Evolutionary conservation across 2,888 invertebrate genomes (phyloP).

Genomic region (Eupithecia inturbata): DNA sequence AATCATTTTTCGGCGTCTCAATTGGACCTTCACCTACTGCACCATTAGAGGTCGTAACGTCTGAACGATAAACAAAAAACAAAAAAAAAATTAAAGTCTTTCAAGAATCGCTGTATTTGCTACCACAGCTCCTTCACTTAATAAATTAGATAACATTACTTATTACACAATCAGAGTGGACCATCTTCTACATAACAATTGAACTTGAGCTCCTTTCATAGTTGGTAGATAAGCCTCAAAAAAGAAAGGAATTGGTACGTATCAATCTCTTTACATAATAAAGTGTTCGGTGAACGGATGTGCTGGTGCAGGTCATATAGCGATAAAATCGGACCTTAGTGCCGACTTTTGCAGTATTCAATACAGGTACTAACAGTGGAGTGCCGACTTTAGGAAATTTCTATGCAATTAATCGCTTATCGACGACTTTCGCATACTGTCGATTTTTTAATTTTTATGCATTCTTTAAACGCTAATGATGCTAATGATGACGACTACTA

Average conservation of each 20-base stretch:
- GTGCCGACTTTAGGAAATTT: too few species aligned
- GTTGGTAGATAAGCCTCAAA: background rate
- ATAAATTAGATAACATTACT: background rate
- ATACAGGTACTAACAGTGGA: too few species aligned
- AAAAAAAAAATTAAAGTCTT: background rate
- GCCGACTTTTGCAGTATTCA: too few species aligned
- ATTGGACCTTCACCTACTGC: background rate
- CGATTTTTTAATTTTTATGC: too few species aligned
- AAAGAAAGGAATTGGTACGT: slow-evolving; percentile 8
- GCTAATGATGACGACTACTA: too few species aligned
- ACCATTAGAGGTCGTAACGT: background rate
- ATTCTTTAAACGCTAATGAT: too few species aligned
- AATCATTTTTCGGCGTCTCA: background rate
- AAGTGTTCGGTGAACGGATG: slow-evolving; percentile 10
- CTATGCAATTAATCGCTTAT: too few species aligned
- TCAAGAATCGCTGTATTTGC: background rate
- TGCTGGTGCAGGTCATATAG: background rate
- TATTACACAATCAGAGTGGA: background rate
- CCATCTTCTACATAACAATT: background rate
- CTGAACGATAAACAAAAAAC: background rate
- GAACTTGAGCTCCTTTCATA: background rate
- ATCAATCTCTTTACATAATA: slow-evolving; percentile 6
- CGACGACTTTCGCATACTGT: too few species aligned
- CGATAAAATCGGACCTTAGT: too few species aligned
- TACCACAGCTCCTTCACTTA: background rate